Evolutionary conservation across 2,797 vertebrate genomes (phyloP).

Genomic region (Mormyrus hasselquistii): DNA sequence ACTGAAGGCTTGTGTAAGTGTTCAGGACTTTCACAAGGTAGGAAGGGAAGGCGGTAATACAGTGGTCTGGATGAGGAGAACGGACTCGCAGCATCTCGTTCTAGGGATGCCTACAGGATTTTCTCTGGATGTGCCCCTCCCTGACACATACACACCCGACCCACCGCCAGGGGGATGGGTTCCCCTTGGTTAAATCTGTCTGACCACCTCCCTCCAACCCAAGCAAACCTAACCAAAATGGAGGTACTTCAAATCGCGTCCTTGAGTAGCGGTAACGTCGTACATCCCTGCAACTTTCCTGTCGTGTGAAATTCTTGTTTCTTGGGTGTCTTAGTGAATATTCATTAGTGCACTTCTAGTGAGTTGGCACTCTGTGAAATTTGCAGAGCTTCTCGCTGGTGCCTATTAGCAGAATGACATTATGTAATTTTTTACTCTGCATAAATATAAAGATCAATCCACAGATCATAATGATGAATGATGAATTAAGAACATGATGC

Average conservation of each 20-base stretch:
- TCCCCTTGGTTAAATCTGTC: not conserved
- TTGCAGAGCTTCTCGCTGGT: not conserved
- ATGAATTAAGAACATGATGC: not conserved
- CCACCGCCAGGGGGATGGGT: not conserved
- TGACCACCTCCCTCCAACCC: too few relatives aligned
- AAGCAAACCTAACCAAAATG: not conserved
- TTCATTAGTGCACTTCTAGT: not conserved
- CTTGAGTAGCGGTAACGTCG: not conserved
- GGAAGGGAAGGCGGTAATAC: not conserved
- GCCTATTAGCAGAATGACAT: not conserved
- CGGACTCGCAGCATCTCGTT: not conserved
- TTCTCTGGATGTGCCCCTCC: not conserved
- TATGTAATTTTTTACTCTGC: not conserved
- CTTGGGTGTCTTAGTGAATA: not conserved
- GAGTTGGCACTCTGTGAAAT: not conserved
- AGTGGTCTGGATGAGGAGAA: not conserved
- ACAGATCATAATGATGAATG: not conserved
- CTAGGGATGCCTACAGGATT: not conserved
- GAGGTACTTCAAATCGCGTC: not conserved
- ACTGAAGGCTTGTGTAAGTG: not conserved
- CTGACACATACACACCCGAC: not conserved
- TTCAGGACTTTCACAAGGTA: not conserved
- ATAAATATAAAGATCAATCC: not conserved
- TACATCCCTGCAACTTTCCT: not conserved
- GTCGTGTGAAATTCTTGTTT: not conserved